phyloP scores from a whole-genome alignment of 2,888 invertebrate species.

The Schrankia costaestrigalis region DNA sequence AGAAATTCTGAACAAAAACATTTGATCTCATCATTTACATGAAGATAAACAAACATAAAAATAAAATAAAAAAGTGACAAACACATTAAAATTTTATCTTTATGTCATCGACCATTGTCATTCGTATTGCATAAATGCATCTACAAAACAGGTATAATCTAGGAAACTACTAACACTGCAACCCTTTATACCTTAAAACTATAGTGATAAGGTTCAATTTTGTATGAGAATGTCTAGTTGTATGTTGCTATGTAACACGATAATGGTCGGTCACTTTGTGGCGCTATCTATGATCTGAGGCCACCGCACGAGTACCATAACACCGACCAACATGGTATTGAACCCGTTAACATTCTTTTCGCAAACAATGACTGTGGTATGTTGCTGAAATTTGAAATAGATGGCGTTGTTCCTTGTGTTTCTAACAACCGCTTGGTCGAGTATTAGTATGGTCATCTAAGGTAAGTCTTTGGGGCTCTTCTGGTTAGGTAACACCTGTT shows the following conservation, averaged over 20 bases:
- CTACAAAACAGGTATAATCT: too few relatives aligned
- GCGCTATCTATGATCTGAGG: constrained; percentile 38
- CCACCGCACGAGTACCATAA: constrained; percentile 27
- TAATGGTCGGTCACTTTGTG: constrained; percentile 41
- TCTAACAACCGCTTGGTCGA: too few relatives aligned
- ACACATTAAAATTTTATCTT: constrained; percentile 22
- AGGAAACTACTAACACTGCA: too few relatives aligned
- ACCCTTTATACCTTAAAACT: neutral
- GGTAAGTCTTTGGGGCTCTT: too few relatives aligned
- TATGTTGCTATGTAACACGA: constrained; percentile 27
- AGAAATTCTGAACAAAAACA: too few relatives aligned
- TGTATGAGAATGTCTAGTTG: constrained; percentile 12
- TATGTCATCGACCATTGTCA: constrained; percentile 19
- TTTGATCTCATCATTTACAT: constrained; percentile 6
- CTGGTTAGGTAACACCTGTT: too few relatives aligned
- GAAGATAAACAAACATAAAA: constrained; percentile 10
- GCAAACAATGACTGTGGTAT: constrained; percentile 55
- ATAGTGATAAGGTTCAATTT: too few relatives aligned
- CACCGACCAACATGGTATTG: constrained; percentile 48
- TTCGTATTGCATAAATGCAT: constrained; percentile 17
- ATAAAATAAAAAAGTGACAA: constrained; percentile 20
- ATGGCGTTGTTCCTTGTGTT: too few relatives aligned
- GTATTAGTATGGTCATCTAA: too few relatives aligned
- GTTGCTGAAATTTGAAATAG: too few relatives aligned
- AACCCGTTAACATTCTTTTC: constrained; percentile 69